A percentile compares a stretch with the other conserved stretches of the same genome.
phyloP scores from a whole-genome alignment of 2,888 invertebrate species.

The Spisula solida region DNA sequence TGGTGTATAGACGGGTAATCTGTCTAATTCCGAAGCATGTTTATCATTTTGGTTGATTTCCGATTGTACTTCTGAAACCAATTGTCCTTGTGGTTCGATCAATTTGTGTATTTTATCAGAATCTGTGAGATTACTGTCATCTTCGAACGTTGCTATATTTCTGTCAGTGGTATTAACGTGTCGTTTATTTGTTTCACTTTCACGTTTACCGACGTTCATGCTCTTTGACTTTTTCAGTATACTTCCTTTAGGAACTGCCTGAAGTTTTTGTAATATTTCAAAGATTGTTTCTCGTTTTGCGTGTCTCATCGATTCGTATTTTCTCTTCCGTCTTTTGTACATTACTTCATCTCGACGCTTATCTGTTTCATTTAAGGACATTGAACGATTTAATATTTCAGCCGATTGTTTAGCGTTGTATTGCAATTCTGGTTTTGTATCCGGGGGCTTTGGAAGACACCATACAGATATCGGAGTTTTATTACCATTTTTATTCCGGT shows the following conservation, averaged over 20 bases:
- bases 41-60: background rate
- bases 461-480: background rate
- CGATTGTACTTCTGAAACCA: background rate
- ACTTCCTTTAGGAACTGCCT: slow-evolving; percentile 37
- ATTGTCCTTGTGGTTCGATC: background rate
- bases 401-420: background rate
- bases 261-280: slow-evolving; percentile 34
- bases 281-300: slow-evolving; percentile 39
- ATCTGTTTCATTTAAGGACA: slow-evolving; percentile 39
- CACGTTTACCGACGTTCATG: slow-evolving; percentile 11
- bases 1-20: background rate
- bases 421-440: background rate
- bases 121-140: slow-evolving; percentile 7
- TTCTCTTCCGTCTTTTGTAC: slow-evolving; percentile 37
- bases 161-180: background rate
- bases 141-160: background rate
- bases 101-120: slow-evolving; percentile 12
- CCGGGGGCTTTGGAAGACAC: background rate
- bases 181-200: background rate
- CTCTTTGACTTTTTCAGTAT: slow-evolving; percentile 49
- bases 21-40: background rate
- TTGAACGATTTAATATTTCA: slow-evolving; percentile 17
- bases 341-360: slow-evolving; percentile 1
- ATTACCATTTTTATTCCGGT: background rate
- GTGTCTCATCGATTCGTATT: slow-evolving; percentile 46